Conservation (phyloP, 92 coral and sea anemone genomes). For the Galaxea fascicularis region DNA sequence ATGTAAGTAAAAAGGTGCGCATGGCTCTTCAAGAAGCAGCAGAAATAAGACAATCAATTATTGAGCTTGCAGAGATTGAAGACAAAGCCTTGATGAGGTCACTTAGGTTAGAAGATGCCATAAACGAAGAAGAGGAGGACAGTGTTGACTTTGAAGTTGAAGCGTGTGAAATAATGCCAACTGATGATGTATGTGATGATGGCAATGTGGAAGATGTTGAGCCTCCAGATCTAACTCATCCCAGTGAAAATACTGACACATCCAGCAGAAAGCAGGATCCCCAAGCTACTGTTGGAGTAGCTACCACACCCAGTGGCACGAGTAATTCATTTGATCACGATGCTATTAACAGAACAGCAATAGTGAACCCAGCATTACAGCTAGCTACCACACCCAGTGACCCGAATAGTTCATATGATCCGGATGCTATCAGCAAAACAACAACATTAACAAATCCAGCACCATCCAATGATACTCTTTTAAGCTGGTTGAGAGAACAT, state of each 20-base stretch:
- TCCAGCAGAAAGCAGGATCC: background rate
- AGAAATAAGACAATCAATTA: conserved; percentile 18
- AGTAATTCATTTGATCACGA: background rate
- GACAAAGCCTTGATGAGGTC: conserved; percentile 29
- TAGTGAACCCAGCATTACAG: background rate
- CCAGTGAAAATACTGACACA: conserved; percentile 7
- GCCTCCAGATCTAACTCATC: background rate
- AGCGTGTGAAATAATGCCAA: conserved; percentile 1
- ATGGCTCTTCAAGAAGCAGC: conserved; percentile 45
- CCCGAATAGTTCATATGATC: background rate
- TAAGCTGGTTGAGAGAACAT: conserved; percentile 8
- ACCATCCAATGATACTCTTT: conserved; percentile 14
- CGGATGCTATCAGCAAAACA: background rate
- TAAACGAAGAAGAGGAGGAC: conserved; percentile 2
- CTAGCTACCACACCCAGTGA: background rate
- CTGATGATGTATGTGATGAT: background rate
- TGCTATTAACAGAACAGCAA: background rate
- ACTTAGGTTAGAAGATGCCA: conserved; percentile 22
- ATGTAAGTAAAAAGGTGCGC: conserved; percentile 26
- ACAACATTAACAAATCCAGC: conserved; percentile 6
- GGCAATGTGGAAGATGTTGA: conserved; percentile 11
- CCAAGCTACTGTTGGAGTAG: conserved; percentile 12
- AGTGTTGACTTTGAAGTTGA: background rate
- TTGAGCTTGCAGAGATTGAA: conserved; percentile 46
- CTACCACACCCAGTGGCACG: background rate